phyloP scores from a whole-genome alignment of 2,888 invertebrate species.

The Pristionchus mayeri region DNA sequence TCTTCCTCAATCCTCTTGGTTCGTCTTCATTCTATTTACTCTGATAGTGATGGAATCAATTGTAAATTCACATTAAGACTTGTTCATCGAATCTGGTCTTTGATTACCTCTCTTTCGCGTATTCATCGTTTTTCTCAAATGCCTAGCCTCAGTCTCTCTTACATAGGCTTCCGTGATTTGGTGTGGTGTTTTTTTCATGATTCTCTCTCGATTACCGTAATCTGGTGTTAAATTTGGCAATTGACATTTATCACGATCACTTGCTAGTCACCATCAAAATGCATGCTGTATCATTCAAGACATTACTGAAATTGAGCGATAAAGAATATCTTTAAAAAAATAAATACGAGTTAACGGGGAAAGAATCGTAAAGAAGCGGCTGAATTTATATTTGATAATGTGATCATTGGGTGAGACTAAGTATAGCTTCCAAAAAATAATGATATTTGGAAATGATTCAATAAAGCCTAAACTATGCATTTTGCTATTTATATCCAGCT shows the following conservation, averaged over 20 bases:
- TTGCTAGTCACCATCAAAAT: constrained; percentile 6
- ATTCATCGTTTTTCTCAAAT: not conserved
- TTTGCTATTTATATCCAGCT: no score
- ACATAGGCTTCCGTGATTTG: constrained; percentile 25
- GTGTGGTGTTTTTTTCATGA: constrained; percentile 36
- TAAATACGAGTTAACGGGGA: no score
- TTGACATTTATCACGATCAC: not conserved
- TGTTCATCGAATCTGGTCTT: constrained; percentile 30
- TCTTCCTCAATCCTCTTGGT: not conserved
- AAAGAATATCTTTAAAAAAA: constrained; percentile 38
- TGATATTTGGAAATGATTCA: no score
- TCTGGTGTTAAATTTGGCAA: not conserved
- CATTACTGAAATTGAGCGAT: constrained; percentile 9
- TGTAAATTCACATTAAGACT: constrained; percentile 27
- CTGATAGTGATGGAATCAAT: constrained; percentile 3
- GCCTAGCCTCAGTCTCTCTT: not conserved
- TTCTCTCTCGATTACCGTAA: constrained; percentile 19
- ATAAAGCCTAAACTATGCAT: no score
- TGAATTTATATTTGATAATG: not conserved
- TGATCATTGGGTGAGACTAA: no score
- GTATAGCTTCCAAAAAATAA: no score
- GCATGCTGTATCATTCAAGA: not conserved
- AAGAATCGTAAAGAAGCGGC: not conserved
- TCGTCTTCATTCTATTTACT: not conserved
- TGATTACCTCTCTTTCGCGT: constrained; percentile 35